A percentile compares a stretch with the other conserved stretches of the same genome.
Conservation (phyloP, 2,888 invertebrate species). For the Microplitis deprimator region DNA sequence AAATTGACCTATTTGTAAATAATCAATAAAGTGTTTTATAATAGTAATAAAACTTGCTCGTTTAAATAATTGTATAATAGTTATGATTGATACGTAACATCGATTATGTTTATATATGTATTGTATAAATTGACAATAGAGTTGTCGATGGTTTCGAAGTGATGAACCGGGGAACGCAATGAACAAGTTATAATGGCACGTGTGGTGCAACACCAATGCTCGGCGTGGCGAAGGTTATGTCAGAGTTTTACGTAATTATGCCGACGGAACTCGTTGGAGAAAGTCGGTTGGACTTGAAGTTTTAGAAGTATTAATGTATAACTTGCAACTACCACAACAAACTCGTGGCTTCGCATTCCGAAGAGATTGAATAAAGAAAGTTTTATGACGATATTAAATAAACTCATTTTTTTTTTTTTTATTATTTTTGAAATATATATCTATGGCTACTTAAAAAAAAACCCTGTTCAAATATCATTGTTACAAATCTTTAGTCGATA, state of each 20-base stretch:
- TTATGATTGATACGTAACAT: background rate
- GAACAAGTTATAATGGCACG: constrained; percentile 52
- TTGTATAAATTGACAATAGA: constrained; percentile 19
- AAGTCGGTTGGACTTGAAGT: constrained; percentile 53
- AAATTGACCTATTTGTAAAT: background rate
- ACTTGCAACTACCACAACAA: constrained; percentile 23
- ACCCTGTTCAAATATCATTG: no score
- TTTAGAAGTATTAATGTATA: constrained; percentile 41
- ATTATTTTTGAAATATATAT: background rate
- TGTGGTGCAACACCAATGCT: constrained; percentile 61
- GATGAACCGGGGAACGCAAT: constrained; percentile 35
- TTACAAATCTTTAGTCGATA: no score
- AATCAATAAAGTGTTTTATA: constrained; percentile 8
- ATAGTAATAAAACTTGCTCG: background rate
- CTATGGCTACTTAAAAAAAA: background rate
- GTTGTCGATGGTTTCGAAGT: background rate
- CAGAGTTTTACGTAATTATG: constrained; percentile 65
- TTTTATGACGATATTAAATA: constrained; percentile 5
- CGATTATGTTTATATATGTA: background rate
- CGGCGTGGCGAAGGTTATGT: constrained; percentile 70
- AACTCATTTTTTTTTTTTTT: background rate
- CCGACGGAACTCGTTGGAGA: constrained; percentile 54
- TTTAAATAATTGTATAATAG: constrained; percentile 1
- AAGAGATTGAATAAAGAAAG: constrained; percentile 24
- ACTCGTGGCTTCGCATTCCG: background rate